Base-by-base conservation (phyloP, 1,140 invertebrate species). In the Ditylenchus dipsaci region DNA sequence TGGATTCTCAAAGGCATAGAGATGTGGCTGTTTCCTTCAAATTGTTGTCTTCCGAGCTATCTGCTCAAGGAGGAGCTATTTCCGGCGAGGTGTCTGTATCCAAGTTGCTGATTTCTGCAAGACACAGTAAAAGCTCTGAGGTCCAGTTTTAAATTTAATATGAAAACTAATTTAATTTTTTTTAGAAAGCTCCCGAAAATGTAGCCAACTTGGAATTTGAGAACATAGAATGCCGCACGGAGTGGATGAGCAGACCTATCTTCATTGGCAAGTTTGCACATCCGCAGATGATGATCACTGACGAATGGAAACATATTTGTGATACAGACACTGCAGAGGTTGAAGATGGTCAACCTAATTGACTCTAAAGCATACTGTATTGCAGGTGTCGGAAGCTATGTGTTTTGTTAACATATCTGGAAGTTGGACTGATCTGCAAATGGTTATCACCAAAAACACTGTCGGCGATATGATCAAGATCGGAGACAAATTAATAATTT, bases 231-330 rank as follows among this genome's bases (percentile, higher is more conserved):
- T 64, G 63, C n/a, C 65, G 75, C 21, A 56, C 80, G 23, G 78
- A 80, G 47, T 80, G 78, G 78, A 82, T 80, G 79, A 75, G 72
- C 49, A 38, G 80, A 17, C 45, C 69, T 3, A 76, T 80, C 0
- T 67, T 80, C 29, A 82, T 80, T 27, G 75, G 57, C 13, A 64
- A 61, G 21, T 74, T 82, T 53, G 57, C 59, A 3, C 43, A 66
- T 3, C 80, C 80, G 17, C 15, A 57, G 19, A 58, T 82, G 21
- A 38, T 38, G 3, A 33, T 81, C 0, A 42, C 59, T 1, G 80
- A 82, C 63, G 63, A 81, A 15, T 80, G 76, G 74, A 47, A 58
- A 60, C 43, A 67, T 26, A 19, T 23, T 43, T 68, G 15, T 42
- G 27, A 38, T 23, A 11, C 49, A 7, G 69, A 67, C 19, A n/a